phyloP scores from a whole-genome alignment of 2,888 invertebrate species.

The Heteromyza rotundicornis region DNA sequence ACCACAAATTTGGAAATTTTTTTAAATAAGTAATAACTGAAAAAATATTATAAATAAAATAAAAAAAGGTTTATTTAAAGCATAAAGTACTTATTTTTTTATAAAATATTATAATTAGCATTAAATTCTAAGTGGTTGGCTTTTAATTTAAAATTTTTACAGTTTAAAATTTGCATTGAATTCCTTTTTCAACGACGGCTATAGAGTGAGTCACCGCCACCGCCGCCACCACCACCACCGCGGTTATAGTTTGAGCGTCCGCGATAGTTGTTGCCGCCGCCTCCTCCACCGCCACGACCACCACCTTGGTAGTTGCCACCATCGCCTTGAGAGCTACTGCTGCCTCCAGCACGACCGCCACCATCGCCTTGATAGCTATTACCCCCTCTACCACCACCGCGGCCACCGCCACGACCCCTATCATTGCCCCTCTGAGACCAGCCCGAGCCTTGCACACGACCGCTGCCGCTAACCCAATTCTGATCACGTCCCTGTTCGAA shows the following conservation, averaged over 20 bases:
- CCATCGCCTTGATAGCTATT: slow-evolving; percentile 6
- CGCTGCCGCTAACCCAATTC: slow-evolving; percentile 52
- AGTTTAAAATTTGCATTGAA: too few species aligned
- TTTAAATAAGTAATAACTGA: too few species aligned
- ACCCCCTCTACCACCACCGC: slow-evolving; percentile 40
- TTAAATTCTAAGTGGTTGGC: too few species aligned
- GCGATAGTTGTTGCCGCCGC: slow-evolving; percentile 26
- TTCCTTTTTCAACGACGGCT: too few species aligned
- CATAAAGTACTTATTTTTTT: too few species aligned
- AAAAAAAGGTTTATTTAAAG: too few species aligned
- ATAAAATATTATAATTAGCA: too few species aligned
- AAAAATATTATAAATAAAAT: too few species aligned
- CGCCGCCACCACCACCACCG: slow-evolving; percentile 31
- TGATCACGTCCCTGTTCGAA: slow-evolving; percentile 38
- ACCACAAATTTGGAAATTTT: too few species aligned
- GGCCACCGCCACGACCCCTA: slow-evolving; percentile 30
- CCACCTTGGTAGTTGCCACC: slow-evolving; percentile 13
- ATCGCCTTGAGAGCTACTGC: slow-evolving; percentile 25
- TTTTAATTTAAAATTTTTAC: too few species aligned
- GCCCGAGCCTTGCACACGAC: slow-evolving; percentile 61
- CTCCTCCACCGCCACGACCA: slow-evolving; percentile 26
- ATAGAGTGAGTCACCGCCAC: too few species aligned
- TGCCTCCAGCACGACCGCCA: slow-evolving; percentile 17
- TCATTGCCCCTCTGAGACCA: slow-evolving; percentile 49
- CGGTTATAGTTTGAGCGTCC: slow-evolving; percentile 37